phyloP scores from a whole-genome alignment of 1,140 invertebrate species.

The Hermetia illucens region DNA sequence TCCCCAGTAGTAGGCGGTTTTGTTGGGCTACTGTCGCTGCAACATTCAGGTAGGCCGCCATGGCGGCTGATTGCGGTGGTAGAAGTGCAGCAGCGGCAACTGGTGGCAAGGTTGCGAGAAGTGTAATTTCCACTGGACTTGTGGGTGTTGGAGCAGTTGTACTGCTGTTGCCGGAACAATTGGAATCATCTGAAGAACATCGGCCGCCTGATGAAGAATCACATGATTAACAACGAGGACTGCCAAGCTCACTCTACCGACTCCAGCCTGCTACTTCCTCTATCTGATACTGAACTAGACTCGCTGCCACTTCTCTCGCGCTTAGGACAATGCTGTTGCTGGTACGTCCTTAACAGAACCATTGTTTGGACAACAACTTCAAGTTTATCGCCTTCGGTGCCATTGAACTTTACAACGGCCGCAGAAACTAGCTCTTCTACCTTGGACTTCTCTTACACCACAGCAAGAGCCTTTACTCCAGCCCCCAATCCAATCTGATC shows the following conservation, averaged over 20 bases:
- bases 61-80: slow-evolving; percentile 60
- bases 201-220: slow-evolving; percentile 54
- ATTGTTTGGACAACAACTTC: too few species aligned
- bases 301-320: slow-evolving; percentile 71
- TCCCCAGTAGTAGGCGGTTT: slow-evolving; percentile 61
- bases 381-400: too few species aligned
- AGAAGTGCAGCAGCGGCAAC: slow-evolving; percentile 41
- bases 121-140: slow-evolving; percentile 35
- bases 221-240: slow-evolving; percentile 60
- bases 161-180: slow-evolving; percentile 47
- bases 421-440: too few species aligned
- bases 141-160: slow-evolving; percentile 36
- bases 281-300: slow-evolving; percentile 69
- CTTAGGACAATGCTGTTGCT: slow-evolving; percentile 44
- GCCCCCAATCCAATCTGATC: too few species aligned
- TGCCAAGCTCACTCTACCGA: slow-evolving; percentile 59
- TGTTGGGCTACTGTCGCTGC: slow-evolving; percentile 49
- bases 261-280: slow-evolving; percentile 57
- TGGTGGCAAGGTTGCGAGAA: slow-evolving; percentile 35
- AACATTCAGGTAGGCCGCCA: slow-evolving; percentile 58
- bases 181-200: slow-evolving; percentile 50
- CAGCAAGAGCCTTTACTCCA: too few species aligned
- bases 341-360: slow-evolving; percentile 62
- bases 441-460: too few species aligned
- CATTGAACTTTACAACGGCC: too few species aligned